Conservation (phyloP, 2,797 vertebrate genomes). For the Lateolabrax maculatus region DNA sequence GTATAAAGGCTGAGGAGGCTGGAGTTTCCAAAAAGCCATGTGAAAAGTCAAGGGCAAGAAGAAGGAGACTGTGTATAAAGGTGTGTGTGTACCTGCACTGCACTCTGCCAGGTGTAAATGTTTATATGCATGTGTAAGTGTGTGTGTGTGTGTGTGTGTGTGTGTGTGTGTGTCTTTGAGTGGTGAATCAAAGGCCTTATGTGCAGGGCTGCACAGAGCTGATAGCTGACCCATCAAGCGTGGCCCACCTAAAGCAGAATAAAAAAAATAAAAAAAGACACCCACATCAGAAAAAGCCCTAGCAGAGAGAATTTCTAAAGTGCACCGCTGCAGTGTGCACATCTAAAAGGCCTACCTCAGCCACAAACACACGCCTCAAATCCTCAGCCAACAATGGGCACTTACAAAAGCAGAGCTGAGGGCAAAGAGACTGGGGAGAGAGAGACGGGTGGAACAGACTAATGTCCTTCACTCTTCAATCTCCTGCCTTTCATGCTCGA, state of each 20-base stretch:
- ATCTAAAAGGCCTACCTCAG: slow-evolving; percentile 71
- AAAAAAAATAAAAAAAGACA: too few species aligned
- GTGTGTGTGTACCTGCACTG: slow-evolving; percentile 25
- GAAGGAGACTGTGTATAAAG: slow-evolving; percentile 35
- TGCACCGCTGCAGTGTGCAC: slow-evolving; percentile 71
- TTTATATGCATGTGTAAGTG: slow-evolving; percentile 24
- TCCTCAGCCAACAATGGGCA: slow-evolving; percentile 69
- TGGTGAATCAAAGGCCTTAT: slow-evolving; percentile 78
- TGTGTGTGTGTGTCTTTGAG: slow-evolving; percentile 38
- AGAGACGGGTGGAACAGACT: slow-evolving; percentile 44
- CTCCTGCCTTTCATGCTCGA: slow-evolving; percentile 37
- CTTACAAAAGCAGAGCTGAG: slow-evolving; percentile 58
- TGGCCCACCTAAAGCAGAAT: slow-evolving; percentile 72
- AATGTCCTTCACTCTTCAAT: slow-evolving; percentile 44
- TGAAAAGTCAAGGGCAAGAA: slow-evolving; percentile 54
- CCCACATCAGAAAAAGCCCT: slow-evolving; percentile 68
- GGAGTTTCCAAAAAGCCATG: slow-evolving; percentile 24
- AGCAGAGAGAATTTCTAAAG: slow-evolving; percentile 75
- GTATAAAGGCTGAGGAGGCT: slow-evolving; percentile 9
- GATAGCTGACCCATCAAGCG: slow-evolving; percentile 81
- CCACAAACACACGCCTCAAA: slow-evolving; percentile 70
- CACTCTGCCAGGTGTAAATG: slow-evolving; percentile 7
- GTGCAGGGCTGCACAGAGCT: slow-evolving; percentile 78
- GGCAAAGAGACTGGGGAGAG: slow-evolving; percentile 41
- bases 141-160: not conserved